phyloP scores from a whole-genome alignment of 2,888 invertebrate species.

The Mesorhabditis spiculigera region DNA sequence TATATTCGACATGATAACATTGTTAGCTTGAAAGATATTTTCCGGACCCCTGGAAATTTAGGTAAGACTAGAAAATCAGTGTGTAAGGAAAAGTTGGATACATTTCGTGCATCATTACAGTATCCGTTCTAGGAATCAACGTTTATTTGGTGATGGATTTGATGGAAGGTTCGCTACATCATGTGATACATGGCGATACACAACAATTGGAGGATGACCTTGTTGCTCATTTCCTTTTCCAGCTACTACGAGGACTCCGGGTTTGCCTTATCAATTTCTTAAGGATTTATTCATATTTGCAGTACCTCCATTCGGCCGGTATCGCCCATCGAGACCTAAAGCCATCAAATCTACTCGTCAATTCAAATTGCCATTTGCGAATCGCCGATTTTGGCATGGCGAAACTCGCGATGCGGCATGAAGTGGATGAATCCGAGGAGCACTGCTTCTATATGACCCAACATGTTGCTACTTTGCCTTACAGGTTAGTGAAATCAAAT shows the following conservation, averaged over 20 bases:
- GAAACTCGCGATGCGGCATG: slow-evolving; percentile 37
- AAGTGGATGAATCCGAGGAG: slow-evolving; percentile 48
- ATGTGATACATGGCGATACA: slow-evolving; percentile 45
- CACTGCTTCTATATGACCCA: slow-evolving; percentile 57
- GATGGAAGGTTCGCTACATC: slow-evolving; percentile 52
- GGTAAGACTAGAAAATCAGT: slow-evolving; percentile 18
- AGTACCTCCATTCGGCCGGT: slow-evolving; percentile 52
- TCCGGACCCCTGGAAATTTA: slow-evolving; percentile 51
- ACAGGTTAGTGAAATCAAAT: slow-evolving; percentile 18
- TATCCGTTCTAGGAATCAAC: not conserved
- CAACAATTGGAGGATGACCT: slow-evolving; percentile 43
- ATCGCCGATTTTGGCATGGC: slow-evolving; percentile 56
- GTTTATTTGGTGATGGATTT: slow-evolving; percentile 49
- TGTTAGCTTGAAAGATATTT: slow-evolving; percentile 47
- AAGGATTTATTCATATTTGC: slow-evolving; percentile 11
- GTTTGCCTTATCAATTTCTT: slow-evolving; percentile 12
- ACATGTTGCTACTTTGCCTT: slow-evolving; percentile 52
- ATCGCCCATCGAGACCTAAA: slow-evolving; percentile 54
- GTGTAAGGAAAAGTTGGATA: not conserved
- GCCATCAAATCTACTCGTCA: slow-evolving; percentile 53
- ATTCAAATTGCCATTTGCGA: slow-evolving; percentile 37
- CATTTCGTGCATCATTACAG: not conserved
- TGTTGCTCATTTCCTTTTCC: slow-evolving; percentile 41
- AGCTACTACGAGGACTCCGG: slow-evolving; percentile 45
- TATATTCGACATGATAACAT: slow-evolving; percentile 52